These are phyloP conservation scores for Leucophenga montana DNA, from an alignment of 2,888 invertebrate species.

Conservation along the genomic window DNA sequence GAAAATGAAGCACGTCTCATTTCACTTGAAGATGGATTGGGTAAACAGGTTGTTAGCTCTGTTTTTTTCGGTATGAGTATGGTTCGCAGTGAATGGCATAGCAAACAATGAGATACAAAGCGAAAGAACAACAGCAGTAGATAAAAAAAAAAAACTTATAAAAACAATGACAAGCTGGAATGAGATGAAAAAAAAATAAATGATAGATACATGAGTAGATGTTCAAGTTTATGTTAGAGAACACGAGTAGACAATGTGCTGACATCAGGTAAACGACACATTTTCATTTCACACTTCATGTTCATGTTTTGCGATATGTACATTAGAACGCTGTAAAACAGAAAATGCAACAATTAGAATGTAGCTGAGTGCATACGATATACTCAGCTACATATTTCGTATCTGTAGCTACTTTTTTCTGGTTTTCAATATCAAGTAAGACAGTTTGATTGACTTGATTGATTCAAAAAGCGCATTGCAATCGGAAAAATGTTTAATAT, in stretches of 20 bases:
- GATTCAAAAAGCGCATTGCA: too few relatives aligned
- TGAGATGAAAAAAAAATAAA: neutral
- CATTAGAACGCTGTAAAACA: neutral
- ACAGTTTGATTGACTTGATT: too few relatives aligned
- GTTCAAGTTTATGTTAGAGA: neutral
- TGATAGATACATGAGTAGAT: neutral
- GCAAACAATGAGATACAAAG: neutral
- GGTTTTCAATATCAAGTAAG: too few relatives aligned
- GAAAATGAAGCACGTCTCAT: slow-evolving; percentile 56
- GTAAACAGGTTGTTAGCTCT: too few relatives aligned
- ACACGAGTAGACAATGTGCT: slow-evolving; percentile 47
- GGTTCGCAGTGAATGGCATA: too few relatives aligned
- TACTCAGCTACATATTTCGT: too few relatives aligned
- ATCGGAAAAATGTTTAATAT: too few relatives aligned
- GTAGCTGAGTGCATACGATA: too few relatives aligned
- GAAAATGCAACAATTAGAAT: neutral
- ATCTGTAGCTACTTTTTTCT: too few relatives aligned
- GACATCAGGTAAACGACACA: slow-evolving; percentile 41
- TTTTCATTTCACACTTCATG: slow-evolving; percentile 8
- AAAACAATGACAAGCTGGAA: slow-evolving; percentile 44
- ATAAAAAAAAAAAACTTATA: slow-evolving; percentile 40
- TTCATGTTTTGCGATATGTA: too few relatives aligned
- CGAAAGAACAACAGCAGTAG: slow-evolving; percentile 36
- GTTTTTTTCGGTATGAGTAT: too few relatives aligned
- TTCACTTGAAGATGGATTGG: slow-evolving; percentile 15